Percentiles rank a stretch among this genome's conserved stretches.
phyloP scores from a whole-genome alignment of 2,888 invertebrate genomes.

The Sinopyrophorus schimmeli region DNA sequence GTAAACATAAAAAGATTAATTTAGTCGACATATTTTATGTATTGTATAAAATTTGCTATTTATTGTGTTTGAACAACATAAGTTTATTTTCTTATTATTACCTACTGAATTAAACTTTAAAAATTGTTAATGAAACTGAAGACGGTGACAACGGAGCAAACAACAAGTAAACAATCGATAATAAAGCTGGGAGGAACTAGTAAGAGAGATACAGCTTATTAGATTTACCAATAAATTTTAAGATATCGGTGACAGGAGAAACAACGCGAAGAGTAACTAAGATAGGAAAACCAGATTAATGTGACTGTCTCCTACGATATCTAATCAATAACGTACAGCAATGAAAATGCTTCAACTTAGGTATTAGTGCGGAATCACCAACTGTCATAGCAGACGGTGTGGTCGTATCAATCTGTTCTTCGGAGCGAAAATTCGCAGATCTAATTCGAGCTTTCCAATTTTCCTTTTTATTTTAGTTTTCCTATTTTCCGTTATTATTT shows the following conservation, averaged over 20 bases:
- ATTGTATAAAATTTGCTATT: too few relatives aligned
- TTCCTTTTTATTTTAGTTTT: constrained; percentile 21
- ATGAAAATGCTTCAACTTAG: constrained; percentile 32
- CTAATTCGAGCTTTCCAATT: constrained; percentile 24
- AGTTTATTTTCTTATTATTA: too few relatives aligned
- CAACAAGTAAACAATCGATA: constrained; percentile 11
- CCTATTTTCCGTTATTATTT: constrained; percentile 19
- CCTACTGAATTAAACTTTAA: too few relatives aligned
- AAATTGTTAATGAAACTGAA: too few relatives aligned
- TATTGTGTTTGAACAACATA: too few relatives aligned
- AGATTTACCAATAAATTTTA: constrained; percentile 31
- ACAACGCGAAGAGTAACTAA: constrained; percentile 20
- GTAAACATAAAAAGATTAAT: too few relatives aligned
- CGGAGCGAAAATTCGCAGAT: constrained; percentile 24
- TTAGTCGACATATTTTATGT: too few relatives aligned
- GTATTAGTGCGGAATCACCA: constrained; percentile 34
- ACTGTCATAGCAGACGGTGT: constrained; percentile 32
- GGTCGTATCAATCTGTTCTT: constrained; percentile 32
- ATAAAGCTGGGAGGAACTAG: constrained; percentile 4
- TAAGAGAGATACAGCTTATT: constrained; percentile 15
- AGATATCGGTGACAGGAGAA: constrained; percentile 29
- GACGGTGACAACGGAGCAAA: too few relatives aligned
- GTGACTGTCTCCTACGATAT: constrained; percentile 35
- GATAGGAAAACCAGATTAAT: constrained; percentile 35
- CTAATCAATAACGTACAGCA: constrained; percentile 37